Percentiles rank a stretch among this genome's conserved stretches.
phyloP scores from a whole-genome alignment of 2,113 vertebrate species.

The Meleagris gallopavo region DNA sequence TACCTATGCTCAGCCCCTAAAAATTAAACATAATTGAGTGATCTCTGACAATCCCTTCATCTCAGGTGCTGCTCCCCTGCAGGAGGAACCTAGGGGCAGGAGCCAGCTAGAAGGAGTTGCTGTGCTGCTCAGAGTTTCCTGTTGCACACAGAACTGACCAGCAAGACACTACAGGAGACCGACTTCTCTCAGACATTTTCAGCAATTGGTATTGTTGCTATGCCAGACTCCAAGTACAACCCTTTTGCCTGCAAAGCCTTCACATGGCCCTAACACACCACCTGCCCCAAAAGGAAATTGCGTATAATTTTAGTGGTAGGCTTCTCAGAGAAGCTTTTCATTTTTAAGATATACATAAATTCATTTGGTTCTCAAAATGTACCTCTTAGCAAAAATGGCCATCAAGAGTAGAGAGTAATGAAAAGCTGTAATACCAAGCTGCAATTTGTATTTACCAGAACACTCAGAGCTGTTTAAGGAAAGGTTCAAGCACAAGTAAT shows the following conservation, averaged over 20 bases:
- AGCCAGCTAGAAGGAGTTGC: not conserved
- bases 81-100: not conserved
- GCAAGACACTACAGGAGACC: not conserved
- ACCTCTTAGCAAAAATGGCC: not conserved
- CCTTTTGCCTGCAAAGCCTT: not conserved
- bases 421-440: not conserved
- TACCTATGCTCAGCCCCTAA: not conserved
- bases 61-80: not conserved
- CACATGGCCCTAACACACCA: not conserved
- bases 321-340: not conserved
- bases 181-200: not conserved
- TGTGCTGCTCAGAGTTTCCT: not conserved
- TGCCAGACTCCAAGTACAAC: not conserved
- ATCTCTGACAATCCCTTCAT: not conserved
- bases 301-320: not conserved
- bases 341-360: not conserved
- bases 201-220: not conserved
- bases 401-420: not conserved
- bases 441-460: not conserved
- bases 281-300: not conserved
- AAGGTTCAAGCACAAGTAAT: not conserved
- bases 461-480: not conserved
- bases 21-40: rapidly evolving
- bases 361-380: not conserved
- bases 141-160: not conserved